Evolutionary conservation across 1,140 invertebrate genomes (phyloP), one percentile per base, ranked within the genome.

Genomic region (Luehdorfia chinensis): DNA sequence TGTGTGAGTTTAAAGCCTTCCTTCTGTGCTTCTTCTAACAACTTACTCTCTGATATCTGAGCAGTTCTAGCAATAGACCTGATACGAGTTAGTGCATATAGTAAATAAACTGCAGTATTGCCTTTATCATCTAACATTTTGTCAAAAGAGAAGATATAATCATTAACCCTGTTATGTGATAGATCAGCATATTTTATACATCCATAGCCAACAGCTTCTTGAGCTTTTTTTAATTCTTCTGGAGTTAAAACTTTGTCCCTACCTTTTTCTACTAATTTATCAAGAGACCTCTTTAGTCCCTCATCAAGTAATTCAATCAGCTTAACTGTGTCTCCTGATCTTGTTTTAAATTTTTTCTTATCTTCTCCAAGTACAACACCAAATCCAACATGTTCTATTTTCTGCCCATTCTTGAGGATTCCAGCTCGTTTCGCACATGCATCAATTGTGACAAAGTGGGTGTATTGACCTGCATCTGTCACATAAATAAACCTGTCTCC

Each of bases 161-260:
- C 98, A 76, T 96, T 94, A 44, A 91, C 93, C 45, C 97, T 90
- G 77, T 98, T 98, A 65, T 99, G 96, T 6, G 93, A 94, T 12
- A 99, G 88, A 90, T 99, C 98, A 2, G 98, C 95, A 84, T 99
- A 99, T 83, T 99, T 99, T 32, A 99, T 99, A 68, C 98, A 99
- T 1, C 98, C 97, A 84, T 98, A 99, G 0, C 98, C 98, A 0
- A 99, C 92, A 1, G 97, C 92, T 88, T 97, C 92, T 77, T 96
- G 93, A 0, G 97, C 97, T 30, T 87, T 79, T 57, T 91, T 90
- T 5, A 99, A 75, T 85, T 99, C 97, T 61, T 96, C 92, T 4
- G 88, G 62, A 0, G 92, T 94, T 18, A 99, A 88, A 30, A 94
- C 93, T 79, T 96, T 93, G 59, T 99, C 93, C 41, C 98, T 88